Evolutionary conservation across 2,888 invertebrate species (phyloP), one percentile per base, ranked within the genome.

Genomic region (Melipona bicolor): DNA sequence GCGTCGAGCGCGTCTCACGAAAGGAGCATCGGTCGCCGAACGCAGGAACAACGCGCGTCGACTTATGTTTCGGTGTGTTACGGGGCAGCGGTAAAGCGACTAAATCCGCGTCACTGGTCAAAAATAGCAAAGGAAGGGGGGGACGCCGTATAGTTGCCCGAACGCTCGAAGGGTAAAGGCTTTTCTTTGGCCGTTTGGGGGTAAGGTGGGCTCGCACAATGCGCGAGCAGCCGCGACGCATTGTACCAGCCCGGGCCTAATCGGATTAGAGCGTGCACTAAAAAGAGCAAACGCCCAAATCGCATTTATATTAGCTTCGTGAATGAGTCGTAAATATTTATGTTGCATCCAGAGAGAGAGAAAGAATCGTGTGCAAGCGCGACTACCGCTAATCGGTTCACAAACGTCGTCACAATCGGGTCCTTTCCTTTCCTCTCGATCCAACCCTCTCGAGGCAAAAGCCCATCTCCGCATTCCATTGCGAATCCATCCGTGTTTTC

Each of bases 291-390:
- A 93, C 92, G 94, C 93, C 94, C 92, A 94, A 94, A 94, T 94
- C 94, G 94, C 94, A 94, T 94, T 94, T 94, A 94, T 94, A 94
- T 94, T 94, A 94, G 93, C 94, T 93, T 91, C 92, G 92, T 93
- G 94, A 94, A 94, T 94, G 93, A 94, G 94, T 94, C 94, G 94
- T 94, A 94, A 94, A 94, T 94, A 94, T 94, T 94, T 94, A 94
- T 94, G 93, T 91, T 91, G 91, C 90, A 86, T 21, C 4, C 52
- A 52, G 52, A 6, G 19, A 52, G 52, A 19, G 6, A 90, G 90
- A 86, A 89, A 90, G 89, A 77, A 78, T 65, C 81, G 81, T 71
- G 86, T 88, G 90, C 90, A 92, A 93, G 92, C 92, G 92, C 86
- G 81, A 87, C 88, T 92, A 90, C 90, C 85, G 91, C 92, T 94